Base-by-base conservation (phyloP, 2,797 vertebrate genomes). In the Muscicapa striata region DNA sequence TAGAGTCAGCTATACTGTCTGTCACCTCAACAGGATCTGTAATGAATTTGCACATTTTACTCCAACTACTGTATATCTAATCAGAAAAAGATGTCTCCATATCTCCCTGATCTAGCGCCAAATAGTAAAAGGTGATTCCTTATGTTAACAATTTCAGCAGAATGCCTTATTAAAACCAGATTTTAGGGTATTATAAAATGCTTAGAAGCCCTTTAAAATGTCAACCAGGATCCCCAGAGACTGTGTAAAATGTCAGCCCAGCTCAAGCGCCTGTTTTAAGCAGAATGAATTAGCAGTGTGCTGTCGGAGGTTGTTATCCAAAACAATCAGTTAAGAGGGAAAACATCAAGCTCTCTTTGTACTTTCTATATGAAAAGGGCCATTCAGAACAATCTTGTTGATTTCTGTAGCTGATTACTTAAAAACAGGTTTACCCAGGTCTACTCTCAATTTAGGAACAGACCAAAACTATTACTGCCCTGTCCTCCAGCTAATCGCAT, bases 141-240 rank as follows among this genome's bases (percentile, higher is more conserved):
- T 98, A 98, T 99, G 99, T 99, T 99, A 99, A 98, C 98, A 98
- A 99, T 99, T 98, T 98, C 98, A 98, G 98, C 97, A 97, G 96
- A 98, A 98, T 98, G 98, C 98, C 98, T 99, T 99, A 99, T 99
- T 99, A 99, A 99, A 99, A 99, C 98, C 99, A 99, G 99, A 99
- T 99, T 99, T 99, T 98, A 98, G 98, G 97, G 98, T 98, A 98
- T 99, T 99, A 99, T 98, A 99, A 99, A 99, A 99, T 98, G 99
- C 99, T 99, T 99, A 99, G 98, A 99, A 99, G 98, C 99, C 99
- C 98, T 99, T 99, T 99, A 99, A 99, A 99, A 99, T 99, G 99
- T 99, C 99, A 99, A 98, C 98, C 97, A 98, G 97, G 98, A 98
- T 99, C 98, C 98, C 98, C 96, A 98, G 99, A 99, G 99, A 99